phyloP scores from a whole-genome alignment of 2,113 vertebrate species.

The Riparia riparia region DNA sequence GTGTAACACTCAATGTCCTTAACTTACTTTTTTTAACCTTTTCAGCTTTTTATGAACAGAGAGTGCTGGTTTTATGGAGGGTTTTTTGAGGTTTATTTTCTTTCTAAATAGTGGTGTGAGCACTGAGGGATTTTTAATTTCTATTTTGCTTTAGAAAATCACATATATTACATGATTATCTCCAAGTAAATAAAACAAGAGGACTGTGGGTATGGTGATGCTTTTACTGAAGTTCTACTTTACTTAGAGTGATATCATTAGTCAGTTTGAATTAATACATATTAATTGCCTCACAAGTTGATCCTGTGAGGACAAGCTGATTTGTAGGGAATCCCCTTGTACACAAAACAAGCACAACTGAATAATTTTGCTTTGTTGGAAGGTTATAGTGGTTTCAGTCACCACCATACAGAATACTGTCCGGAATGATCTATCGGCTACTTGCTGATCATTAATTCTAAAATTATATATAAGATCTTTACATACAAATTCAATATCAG shows the following conservation, averaged over 20 bases:
- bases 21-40: conserved; percentile 28
- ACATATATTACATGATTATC: neutral
- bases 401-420: neutral
- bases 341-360: neutral
- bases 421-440: neutral
- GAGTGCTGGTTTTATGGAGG: neutral
- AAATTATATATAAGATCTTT: neutral
- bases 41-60: neutral
- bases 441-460: neutral
- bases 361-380: neutral
- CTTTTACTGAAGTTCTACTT: neutral
- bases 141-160: neutral
- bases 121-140: neutral
- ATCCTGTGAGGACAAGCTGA: neutral
- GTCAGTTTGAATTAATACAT: neutral
- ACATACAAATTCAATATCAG: neutral
- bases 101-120: neutral
- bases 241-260: neutral
- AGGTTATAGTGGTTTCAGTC: neutral
- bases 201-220: neutral
- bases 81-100: accelerated
- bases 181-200: neutral
- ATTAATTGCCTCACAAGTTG: neutral
- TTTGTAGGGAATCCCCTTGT: neutral
- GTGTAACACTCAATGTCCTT: neutral